Base-by-base conservation (phyloP, 1,140 invertebrate species). In the Apis florea region DNA sequence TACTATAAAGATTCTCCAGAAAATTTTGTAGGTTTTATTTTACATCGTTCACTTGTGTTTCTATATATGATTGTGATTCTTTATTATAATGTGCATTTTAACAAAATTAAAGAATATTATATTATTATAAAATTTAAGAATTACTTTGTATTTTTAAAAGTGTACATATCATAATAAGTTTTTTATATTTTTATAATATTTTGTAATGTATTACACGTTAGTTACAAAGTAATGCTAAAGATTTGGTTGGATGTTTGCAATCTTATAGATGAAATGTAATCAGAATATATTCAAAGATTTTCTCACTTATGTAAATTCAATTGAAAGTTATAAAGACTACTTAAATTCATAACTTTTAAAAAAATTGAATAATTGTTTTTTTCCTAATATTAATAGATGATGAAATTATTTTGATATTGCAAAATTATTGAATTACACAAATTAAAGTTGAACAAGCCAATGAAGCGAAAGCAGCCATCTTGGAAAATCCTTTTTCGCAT, bases 401-500 rank as follows among this genome's bases (percentile, higher is more conserved):
- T 13, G 12, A 66, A n/a, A 51, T 61, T 58, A 67, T 15, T n/a
- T 26, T 5, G 10, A 21, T 68, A n/a, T 26, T 63, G n/a, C 19
- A 54, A 49, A 54, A 64, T 70, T 51, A 21, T 61, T 53, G n/a
- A 77, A 77, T 63, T 63, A 67, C 17, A 54, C 19, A 54, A 82
- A 69, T 77, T 69, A 4, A 40, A 74, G 61, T 56, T 17, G 6
- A n/a, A 12, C n/a, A 70, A 10, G 31, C 26, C 15, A 76, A 77
- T 77, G 26, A 19, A 76, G 26, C 63, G 66, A 8, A 54, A 51
- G 80, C 72, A 17, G 67, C 83, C 84, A 85, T 85, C 71, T 85
- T 85, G 78, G 58, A 85, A 84, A 81, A 81, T 71, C 61, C 40
- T 26, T 84, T 85, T 85, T 84, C 63, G 53, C 67, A 73, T 74